These are phyloP conservation scores for Drosophila incognita DNA, from an alignment of 2,888 invertebrate species.

Conservation along the genomic window DNA sequence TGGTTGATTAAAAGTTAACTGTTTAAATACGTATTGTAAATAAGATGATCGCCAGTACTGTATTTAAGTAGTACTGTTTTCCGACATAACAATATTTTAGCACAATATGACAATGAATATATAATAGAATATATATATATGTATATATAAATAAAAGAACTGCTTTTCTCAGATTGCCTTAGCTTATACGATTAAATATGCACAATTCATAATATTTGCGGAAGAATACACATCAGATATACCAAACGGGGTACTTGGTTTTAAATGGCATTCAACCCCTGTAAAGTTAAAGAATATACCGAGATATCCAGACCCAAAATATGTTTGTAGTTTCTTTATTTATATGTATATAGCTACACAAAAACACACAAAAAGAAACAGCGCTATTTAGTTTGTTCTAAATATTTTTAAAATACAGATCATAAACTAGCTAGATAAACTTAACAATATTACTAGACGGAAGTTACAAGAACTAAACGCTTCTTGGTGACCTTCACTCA, in stretches of 20 bases:
- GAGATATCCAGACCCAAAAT: too few relatives aligned
- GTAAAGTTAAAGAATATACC: neutral
- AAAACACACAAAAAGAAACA: neutral
- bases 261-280: neutral
- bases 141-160: neutral
- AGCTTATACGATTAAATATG: neutral
- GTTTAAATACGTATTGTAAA: neutral
- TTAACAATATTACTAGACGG: neutral
- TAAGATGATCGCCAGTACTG: neutral
- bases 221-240: neutral
- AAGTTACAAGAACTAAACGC: neutral
- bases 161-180: neutral
- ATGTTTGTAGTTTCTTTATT: neutral
- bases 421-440: neutral
- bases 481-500: too few relatives aligned
- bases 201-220: neutral
- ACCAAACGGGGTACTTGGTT: neutral
- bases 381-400: neutral
- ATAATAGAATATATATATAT: neutral
- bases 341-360: neutral
- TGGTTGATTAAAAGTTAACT: neutral
- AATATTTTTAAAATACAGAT: neutral
- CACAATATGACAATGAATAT: too few relatives aligned
- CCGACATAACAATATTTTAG: neutral
- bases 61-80: neutral